phyloP scores from a whole-genome alignment of 2,888 invertebrate species.

The Cerastis rubricosa region DNA sequence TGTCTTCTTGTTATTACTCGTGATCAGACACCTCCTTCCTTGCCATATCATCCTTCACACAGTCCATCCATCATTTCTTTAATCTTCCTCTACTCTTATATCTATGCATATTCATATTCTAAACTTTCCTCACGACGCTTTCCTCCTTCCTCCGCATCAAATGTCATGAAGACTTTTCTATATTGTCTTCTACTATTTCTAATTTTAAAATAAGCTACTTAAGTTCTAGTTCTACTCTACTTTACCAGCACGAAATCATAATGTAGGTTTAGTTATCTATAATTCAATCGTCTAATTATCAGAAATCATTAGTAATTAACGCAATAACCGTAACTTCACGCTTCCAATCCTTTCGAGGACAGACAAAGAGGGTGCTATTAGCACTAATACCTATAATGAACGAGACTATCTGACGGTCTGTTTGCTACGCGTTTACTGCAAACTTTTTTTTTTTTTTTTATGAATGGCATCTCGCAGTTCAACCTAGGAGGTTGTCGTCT shows the following conservation, averaged over 20 bases:
- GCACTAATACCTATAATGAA: slow-evolving; percentile 28
- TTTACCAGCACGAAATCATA: background rate
- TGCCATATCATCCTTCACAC: too few species aligned
- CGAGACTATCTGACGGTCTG: slow-evolving; percentile 18
- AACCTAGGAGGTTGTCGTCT: too few species aligned
- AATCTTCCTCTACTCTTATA: too few species aligned
- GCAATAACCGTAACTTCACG: slow-evolving; percentile 56
- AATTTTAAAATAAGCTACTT: background rate
- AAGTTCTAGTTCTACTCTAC: slow-evolving; percentile 10
- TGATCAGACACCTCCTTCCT: too few species aligned
- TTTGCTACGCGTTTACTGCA: slow-evolving; percentile 6
- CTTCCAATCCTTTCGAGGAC: slow-evolving; percentile 53
- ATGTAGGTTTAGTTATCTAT: slow-evolving; percentile 43
- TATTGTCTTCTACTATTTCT: background rate
- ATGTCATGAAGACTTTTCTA: background rate
- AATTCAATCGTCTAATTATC: slow-evolving; percentile 54
- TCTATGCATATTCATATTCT: too few species aligned
- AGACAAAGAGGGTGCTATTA: slow-evolving; percentile 40
- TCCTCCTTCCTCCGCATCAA: too few species aligned
- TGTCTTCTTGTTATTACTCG: background rate
- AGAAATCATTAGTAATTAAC: slow-evolving; percentile 53
- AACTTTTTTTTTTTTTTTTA: too few species aligned
- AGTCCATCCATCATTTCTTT: too few species aligned
- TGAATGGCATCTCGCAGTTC: too few species aligned
- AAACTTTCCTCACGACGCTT: too few species aligned